Evolutionary conservation across 1,140 invertebrate species (phyloP).

Genomic region (Formica selysi): DNA sequence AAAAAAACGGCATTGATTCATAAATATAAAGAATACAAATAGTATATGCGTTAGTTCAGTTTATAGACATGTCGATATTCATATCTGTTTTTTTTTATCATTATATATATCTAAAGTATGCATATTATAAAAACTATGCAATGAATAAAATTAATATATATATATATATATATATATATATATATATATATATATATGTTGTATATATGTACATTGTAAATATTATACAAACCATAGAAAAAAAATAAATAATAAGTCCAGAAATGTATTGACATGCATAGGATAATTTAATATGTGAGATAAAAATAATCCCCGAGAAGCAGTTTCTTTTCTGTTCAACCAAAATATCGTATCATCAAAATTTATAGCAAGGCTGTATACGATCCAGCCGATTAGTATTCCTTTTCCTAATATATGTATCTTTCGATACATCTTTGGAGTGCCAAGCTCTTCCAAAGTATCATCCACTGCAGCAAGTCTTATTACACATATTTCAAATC

Average conservation of each 20-base stretch:
- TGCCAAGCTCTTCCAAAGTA: not conserved
- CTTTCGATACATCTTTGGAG: not conserved
- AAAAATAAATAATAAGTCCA: not conserved
- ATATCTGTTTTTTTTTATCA: too few species aligned
- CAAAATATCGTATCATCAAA: not conserved
- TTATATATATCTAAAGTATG: too few species aligned
- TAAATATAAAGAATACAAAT: not conserved
- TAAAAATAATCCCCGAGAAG: slow-evolving; percentile 7
- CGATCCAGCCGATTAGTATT: not conserved
- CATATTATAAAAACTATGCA: too few species aligned
- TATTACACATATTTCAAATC: not conserved
- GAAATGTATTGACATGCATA: not conserved
- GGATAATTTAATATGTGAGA: not conserved
- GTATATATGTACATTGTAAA: not conserved
- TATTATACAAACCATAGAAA: slow-evolving; percentile 13
- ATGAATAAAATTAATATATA: not conserved
- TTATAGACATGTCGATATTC: not conserved
- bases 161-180: slow-evolving; percentile 11
- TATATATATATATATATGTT: slow-evolving; percentile 10
- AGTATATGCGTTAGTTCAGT: not conserved
- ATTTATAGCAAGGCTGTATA: not conserved
- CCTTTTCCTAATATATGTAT: not conserved
- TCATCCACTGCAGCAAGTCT: not conserved
- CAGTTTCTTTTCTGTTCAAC: not conserved
- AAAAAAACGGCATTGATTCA: too few species aligned